Base-by-base conservation (phyloP, 2,888 invertebrate genomes). In the Eupithecia exiguata region DNA sequence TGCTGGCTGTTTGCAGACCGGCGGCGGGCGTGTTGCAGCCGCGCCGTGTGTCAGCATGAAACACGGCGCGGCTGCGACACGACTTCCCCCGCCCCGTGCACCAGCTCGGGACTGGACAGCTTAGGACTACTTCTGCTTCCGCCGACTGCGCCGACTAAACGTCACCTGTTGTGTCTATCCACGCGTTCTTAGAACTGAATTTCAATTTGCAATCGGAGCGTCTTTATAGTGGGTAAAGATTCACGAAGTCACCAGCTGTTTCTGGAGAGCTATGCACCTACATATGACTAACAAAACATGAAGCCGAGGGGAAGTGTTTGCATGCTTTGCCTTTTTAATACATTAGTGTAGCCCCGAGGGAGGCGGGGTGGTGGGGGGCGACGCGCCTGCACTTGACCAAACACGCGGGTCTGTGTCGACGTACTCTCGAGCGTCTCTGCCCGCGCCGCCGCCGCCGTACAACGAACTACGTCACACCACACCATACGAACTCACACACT, bases 331-430 rank as follows among this genome's bases (percentile, higher is more conserved):
- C 77, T 80, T 81, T 80, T 78, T 82, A 84, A 82, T 86, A 84
- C 82, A 84, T 81, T 83, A 83, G 77, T 71, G 65, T 12, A 38
- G 38, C 65, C n/a, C 38, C 36, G 38, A 58, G 63, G 70, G 49
- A 74, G 53, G 40, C 30, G 35, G 36, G 58, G 70, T 43, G 61
- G 16, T 72, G 61, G 58, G 70, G 40, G 68, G n/a, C 7, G 67
- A 43, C 67, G 68, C 72, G 80, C 81, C 79, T 79, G 81, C 85
- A 85, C 86, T 87, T 86, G 86, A 83, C 84, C 86, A 86, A 86
- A 87, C 86, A 86, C 46, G 53, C 43, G 80, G 71, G 81, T 79
- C 78, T 83, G 79, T 84, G 84, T 81, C 82, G 80, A 53, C 10
- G 49, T n/a, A 7, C 49, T 0, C n/a, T 0, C 46, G n/a, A 1